Conservation (phyloP, 2,797 vertebrate species). For the Pyrocephalus nanus region DNA sequence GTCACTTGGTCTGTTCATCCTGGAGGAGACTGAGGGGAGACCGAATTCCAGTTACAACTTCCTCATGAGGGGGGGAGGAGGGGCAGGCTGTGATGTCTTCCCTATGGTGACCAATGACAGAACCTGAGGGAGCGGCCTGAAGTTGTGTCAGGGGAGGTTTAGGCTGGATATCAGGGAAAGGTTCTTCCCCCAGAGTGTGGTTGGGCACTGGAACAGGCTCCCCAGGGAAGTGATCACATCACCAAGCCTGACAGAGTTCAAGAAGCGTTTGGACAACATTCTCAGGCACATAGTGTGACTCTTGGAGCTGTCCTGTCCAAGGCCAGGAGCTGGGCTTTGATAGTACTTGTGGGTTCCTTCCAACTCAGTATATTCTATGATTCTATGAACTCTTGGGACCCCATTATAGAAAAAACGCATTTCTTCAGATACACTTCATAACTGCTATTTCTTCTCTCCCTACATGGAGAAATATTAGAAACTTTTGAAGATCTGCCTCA, state of each 20-base stretch:
- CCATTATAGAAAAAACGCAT: background rate
- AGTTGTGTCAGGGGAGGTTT: background rate
- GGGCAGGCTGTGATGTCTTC: background rate
- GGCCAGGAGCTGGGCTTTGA: accelerated
- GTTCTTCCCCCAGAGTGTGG: background rate
- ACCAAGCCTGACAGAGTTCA: background rate
- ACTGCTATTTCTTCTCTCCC: background rate
- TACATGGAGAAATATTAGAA: accelerated
- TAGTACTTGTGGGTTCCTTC: background rate
- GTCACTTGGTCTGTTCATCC: background rate
- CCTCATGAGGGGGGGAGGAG: background rate
- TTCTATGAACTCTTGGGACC: background rate
- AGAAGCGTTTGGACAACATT: background rate
- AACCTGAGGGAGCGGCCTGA: background rate
- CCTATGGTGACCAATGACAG: background rate
- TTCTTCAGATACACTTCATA: background rate
- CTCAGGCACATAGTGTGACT: background rate
- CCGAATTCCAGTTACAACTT: background rate
- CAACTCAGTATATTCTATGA: background rate
- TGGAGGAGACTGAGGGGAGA: background rate
- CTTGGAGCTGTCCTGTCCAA: background rate
- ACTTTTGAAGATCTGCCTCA: background rate
- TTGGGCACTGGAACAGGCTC: background rate
- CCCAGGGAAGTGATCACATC: background rate
- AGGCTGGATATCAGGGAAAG: background rate